Percentiles rank a stretch among this genome's conserved stretches.
phyloP scores from a whole-genome alignment of 2,113 vertebrate genomes.

The Laticauda colubrina region DNA sequence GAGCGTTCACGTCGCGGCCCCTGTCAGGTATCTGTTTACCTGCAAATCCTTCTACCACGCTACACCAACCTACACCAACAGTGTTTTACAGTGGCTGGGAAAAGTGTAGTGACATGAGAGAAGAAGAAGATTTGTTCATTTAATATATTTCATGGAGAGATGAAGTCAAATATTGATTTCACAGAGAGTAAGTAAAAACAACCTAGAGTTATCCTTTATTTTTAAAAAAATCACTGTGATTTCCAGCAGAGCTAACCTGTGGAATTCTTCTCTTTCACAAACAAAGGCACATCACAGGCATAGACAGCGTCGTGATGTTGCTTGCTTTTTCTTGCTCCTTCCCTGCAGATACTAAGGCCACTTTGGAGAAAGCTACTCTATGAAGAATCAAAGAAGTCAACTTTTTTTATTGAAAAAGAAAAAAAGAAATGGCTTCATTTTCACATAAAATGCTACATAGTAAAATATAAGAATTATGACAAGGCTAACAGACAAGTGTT shows the following conservation, averaged over 20 bases:
- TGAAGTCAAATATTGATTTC: slow-evolving; percentile 3
- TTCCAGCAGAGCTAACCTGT: background rate
- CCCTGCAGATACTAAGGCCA: background rate
- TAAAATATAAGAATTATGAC: background rate
- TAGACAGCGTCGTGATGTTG: background rate
- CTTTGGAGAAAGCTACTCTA: background rate
- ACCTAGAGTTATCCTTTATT: background rate
- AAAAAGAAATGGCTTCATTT: background rate
- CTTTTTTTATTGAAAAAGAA: no score
- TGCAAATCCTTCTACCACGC: no score
- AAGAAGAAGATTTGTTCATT: no score
- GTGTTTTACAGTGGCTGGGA: no score
- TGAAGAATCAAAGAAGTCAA: background rate
- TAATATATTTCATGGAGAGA: background rate
- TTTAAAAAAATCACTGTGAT: background rate
- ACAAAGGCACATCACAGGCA: background rate
- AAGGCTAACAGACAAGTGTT: background rate
- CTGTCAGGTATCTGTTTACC: no score
- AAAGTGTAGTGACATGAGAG: no score
- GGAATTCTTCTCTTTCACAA: background rate
- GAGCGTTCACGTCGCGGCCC: no score
- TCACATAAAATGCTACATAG: background rate
- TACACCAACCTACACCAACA: no score
- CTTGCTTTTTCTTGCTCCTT: background rate
- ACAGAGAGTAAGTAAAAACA: background rate